A percentile compares a stretch with the other conserved stretches of the same genome.
Evolutionary conservation across 2,113 vertebrate genomes (phyloP).

Genomic region (Camelus bactrianus): DNA sequence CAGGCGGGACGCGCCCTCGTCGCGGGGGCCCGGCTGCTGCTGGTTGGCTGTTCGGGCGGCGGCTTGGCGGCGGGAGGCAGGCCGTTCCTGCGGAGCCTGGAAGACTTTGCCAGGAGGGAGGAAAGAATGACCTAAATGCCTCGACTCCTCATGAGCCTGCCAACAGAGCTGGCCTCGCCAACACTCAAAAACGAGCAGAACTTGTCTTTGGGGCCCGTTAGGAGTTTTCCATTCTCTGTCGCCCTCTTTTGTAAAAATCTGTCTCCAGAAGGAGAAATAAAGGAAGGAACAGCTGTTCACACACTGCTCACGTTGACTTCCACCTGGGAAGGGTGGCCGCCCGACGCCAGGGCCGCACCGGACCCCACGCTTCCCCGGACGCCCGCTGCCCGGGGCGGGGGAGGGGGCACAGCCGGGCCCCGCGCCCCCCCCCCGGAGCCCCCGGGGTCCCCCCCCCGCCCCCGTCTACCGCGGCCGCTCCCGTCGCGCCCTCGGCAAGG

Average conservation of each 20-base stretch:
- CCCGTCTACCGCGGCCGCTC: no score
- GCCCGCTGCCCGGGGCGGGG: no score
- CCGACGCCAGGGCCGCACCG: no score
- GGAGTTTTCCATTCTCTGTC: not conserved
- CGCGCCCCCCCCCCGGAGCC: no score
- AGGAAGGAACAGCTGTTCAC: not conserved
- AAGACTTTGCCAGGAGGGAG: not conserved
- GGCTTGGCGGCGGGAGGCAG: no score
- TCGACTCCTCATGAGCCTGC: not conserved
- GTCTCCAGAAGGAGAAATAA: not conserved
- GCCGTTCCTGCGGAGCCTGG: not conserved
- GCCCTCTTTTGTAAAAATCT: not conserved
- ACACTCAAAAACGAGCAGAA: not conserved
- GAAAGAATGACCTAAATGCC: not conserved
- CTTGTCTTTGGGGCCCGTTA: not conserved
- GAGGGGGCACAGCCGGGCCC: no score
- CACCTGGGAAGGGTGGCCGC: not conserved
- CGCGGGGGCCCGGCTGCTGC: no score
- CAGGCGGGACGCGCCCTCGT: no score
- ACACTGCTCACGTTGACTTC: not conserved
- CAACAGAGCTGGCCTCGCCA: not conserved
- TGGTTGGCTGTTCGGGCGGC: no score
- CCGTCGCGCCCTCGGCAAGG: no score
- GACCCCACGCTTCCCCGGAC: no score
- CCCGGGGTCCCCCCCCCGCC: no score